phyloP scores from a whole-genome alignment of 2,797 vertebrate species.

The Mormyrops attenuatus region DNA sequence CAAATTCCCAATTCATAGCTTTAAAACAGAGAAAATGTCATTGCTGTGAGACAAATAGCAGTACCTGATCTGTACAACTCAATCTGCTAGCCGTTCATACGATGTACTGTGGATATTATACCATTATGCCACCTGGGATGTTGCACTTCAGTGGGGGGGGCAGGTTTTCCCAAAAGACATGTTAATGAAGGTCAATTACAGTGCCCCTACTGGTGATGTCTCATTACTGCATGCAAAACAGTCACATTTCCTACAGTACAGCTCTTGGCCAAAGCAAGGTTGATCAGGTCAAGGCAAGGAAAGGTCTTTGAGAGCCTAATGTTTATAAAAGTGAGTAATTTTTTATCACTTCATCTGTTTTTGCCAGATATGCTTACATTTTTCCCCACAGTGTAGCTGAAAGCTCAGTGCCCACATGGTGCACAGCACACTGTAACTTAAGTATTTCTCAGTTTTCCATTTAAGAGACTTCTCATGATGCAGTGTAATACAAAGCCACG shows the following conservation, averaged over 20 bases:
- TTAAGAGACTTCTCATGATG: constrained; percentile 15
- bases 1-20: background rate
- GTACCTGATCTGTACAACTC: background rate
- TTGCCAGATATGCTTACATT: background rate
- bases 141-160: background rate
- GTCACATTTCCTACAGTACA: background rate
- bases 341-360: background rate
- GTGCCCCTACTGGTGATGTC: background rate
- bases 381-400: background rate
- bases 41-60: background rate
- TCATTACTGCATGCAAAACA: background rate
- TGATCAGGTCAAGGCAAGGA: background rate
- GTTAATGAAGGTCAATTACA: background rate
- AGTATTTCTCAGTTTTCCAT: background rate
- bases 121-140: background rate
- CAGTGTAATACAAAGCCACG: background rate
- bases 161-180: background rate
- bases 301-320: background rate
- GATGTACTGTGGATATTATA: background rate
- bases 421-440: background rate
- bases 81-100: background rate
- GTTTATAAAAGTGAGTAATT: background rate
- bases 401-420: background rate
- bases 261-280: background rate
- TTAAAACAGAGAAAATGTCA: background rate